These are phyloP conservation scores for Rhabdomys pumilio DNA, from an alignment of 2,797 vertebrate species.

Conservation along the genomic window DNA sequence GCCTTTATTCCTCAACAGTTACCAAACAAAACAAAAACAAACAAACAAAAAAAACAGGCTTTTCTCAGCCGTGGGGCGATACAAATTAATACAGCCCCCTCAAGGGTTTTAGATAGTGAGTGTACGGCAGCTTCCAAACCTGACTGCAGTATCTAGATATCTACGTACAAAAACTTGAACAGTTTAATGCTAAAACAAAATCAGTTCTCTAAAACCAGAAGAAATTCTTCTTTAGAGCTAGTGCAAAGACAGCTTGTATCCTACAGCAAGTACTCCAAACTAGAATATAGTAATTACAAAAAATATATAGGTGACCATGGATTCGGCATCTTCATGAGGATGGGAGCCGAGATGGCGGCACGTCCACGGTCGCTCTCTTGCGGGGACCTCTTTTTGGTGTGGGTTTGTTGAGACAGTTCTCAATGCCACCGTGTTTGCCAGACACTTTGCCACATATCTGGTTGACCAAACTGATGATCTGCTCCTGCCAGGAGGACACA, in stretches of 20 bases:
- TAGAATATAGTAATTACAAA: constrained; percentile 94
- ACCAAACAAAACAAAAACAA: constrained; percentile 86
- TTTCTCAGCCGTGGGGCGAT: constrained; percentile 89
- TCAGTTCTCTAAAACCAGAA: constrained; percentile 95
- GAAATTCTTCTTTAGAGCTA: constrained; percentile 99
- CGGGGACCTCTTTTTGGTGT: constrained; percentile 97
- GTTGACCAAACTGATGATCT: constrained; percentile 98
- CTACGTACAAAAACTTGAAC: constrained; percentile 91
- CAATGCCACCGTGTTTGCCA: constrained; percentile 93
- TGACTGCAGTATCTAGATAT: constrained; percentile 91
- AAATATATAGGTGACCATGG: constrained; percentile 90
- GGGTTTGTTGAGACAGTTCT: constrained; percentile 94
- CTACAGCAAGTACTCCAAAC: constrained; percentile 97
- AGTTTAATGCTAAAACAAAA: constrained; percentile 98
- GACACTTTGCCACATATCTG: constrained; percentile 97
- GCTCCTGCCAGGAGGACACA: constrained; percentile 91
- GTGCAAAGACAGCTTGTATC: constrained; percentile 99
- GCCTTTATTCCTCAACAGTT: constrained; percentile 89
- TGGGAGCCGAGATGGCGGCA: constrained; percentile 95
- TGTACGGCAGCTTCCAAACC: constrained; percentile 91
- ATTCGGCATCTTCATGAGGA: constrained; percentile 93
- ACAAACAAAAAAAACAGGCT: constrained; percentile 87
- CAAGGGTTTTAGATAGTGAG: constrained; percentile 91
- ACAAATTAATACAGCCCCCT: constrained; percentile 92
- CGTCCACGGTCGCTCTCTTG: constrained; percentile 96